A percentile compares a stretch with the other conserved stretches of the same genome.
These are phyloP conservation scores for Diarsia mendica DNA, from an alignment of 2,888 invertebrate species.

Conservation along the genomic window DNA sequence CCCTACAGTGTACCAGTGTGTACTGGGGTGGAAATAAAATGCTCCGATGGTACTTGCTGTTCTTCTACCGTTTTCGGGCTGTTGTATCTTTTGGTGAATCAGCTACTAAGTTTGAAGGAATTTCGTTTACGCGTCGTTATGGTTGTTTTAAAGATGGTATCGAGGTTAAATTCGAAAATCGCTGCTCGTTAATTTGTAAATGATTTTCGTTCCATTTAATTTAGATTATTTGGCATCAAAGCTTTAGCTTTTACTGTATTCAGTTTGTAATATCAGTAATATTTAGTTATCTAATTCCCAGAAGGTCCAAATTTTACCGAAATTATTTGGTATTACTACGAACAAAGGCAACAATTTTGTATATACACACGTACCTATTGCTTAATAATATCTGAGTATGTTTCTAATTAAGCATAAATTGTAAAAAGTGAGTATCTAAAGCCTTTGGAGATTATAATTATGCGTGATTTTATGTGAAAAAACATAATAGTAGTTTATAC, in stretches of 20 bases:
- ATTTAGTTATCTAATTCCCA: background rate
- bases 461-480: background rate
- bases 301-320: background rate
- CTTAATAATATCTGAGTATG: background rate
- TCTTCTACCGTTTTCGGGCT: slow-evolving; percentile 44
- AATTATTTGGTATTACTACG: background rate
- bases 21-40: slow-evolving; percentile 60
- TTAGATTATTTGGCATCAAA: background rate
- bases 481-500: no score
- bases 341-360: background rate
- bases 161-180: slow-evolving; percentile 8
- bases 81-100: slow-evolving; percentile 9
- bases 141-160: background rate
- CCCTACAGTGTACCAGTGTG: slow-evolving; percentile 43
- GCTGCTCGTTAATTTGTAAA: background rate
- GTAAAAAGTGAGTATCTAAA: background rate
- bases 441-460: background rate
- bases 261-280: background rate
- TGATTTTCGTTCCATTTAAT: background rate
- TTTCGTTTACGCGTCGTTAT: slow-evolving; percentile 1
- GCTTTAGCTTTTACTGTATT: background rate
- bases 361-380: no score
- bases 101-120: slow-evolving; percentile 19
- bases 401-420: background rate
- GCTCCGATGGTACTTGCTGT: slow-evolving; percentile 24